phyloP scores from a whole-genome alignment of 2,888 invertebrate genomes.

The Escarpia spicata region DNA sequence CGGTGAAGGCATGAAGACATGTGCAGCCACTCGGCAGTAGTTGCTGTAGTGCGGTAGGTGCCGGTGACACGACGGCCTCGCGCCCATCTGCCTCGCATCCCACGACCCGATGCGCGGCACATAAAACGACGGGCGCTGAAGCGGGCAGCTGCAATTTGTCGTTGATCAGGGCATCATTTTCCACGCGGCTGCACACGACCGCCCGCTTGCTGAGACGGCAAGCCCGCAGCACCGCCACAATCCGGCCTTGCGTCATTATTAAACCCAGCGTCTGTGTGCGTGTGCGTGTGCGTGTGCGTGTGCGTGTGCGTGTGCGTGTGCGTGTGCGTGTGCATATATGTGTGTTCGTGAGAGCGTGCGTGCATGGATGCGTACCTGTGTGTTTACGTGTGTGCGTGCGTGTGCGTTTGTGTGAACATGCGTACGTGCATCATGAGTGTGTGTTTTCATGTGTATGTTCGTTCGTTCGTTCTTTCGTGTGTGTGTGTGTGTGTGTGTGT shows the following conservation, averaged over 20 bases:
- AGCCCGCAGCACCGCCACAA: not conserved
- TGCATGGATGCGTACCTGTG: not conserved
- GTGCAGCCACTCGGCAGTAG: not conserved
- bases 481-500: too few relatives aligned
- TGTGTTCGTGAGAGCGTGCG: not conserved
- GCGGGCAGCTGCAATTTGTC: constrained; percentile 12
- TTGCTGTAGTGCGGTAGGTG: not conserved
- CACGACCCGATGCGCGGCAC: not conserved
- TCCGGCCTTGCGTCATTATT: not conserved
- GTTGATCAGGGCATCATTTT: constrained; percentile 14
- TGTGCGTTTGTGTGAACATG: not conserved
- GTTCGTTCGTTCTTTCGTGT: too few relatives aligned
- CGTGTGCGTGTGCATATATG: not conserved
- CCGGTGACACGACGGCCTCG: not conserved
- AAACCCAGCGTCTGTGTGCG: not conserved
- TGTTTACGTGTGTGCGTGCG: not conserved
- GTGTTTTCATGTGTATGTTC: too few relatives aligned
- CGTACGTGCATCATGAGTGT: too few relatives aligned
- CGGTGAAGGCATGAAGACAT: not conserved
- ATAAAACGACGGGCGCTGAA: not conserved
- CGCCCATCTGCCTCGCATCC: not conserved
- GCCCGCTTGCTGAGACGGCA: not conserved
- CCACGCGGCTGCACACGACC: not conserved
- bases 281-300: not conserved
- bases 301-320: not conserved